Evolutionary conservation across 2,797 vertebrate genomes (phyloP).

Genomic region (Sebastes kiyomatsui): DNA sequence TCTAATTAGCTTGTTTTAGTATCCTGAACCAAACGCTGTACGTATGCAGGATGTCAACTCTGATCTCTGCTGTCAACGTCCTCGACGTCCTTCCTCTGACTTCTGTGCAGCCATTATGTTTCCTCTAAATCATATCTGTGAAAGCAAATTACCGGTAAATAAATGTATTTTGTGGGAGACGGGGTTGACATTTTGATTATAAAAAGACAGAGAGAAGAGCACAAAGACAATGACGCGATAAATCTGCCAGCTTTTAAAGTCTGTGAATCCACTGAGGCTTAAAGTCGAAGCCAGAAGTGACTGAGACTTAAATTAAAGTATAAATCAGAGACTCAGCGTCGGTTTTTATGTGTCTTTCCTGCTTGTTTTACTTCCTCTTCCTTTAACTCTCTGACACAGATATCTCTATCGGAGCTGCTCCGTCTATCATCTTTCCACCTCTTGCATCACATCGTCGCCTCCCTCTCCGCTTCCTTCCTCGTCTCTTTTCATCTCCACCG

Average conservation of each 20-base stretch:
- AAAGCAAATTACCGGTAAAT: neutral
- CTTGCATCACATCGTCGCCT: slow-evolving; percentile 57
- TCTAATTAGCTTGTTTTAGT: too few species aligned
- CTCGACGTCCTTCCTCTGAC: neutral
- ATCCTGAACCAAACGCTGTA: too few species aligned
- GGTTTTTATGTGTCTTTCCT: neutral
- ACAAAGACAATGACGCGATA: neutral
- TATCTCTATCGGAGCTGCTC: neutral
- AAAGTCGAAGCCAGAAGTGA: neutral
- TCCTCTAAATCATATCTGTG: neutral
- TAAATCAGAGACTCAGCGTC: neutral
- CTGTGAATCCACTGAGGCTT: neutral
- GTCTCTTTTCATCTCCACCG: slow-evolving; percentile 27
- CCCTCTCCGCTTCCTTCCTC: slow-evolving; percentile 11
- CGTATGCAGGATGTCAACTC: too few species aligned
- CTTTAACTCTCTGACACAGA: slow-evolving; percentile 22
- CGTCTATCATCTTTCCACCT: slow-evolving; percentile 35
- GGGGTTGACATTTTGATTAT: neutral
- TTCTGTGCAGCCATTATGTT: too few species aligned
- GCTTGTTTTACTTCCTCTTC: neutral
- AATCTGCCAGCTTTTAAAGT: neutral
- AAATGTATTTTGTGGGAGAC: neutral
- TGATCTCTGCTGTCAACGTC: too few species aligned
- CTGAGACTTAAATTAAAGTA: neutral
- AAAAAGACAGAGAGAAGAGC: neutral